phyloP scores from a whole-genome alignment of 2,113 vertebrate species.

The Condylura cristata region DNA sequence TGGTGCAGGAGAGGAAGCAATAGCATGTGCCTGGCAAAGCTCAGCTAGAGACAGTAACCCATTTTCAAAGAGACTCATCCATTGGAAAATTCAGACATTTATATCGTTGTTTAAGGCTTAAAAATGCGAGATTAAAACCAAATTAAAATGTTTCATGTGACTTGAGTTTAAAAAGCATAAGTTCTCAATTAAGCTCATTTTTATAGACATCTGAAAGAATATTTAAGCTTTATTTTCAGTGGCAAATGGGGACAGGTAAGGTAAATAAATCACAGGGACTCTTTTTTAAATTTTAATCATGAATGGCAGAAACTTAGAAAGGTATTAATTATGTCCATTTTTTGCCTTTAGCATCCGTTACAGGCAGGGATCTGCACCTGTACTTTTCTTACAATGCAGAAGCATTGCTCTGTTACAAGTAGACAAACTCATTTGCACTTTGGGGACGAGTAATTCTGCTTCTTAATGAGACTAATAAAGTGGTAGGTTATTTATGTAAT shows the following conservation, averaged over 20 bases:
- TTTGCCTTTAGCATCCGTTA: not conserved
- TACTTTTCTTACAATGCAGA: not conserved
- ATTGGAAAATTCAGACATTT: not conserved
- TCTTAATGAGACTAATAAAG: constrained; percentile 62
- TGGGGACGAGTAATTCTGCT: constrained; percentile 54
- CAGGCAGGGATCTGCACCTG: not conserved
- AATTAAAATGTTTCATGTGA: not conserved
- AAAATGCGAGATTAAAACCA: not conserved
- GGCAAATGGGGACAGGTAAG: not conserved
- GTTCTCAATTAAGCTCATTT: constrained; percentile 34
- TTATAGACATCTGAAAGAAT: constrained; percentile 6
- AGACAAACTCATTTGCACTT: constrained; percentile 31
- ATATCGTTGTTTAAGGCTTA: not conserved
- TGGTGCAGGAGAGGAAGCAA: not conserved
- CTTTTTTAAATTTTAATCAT: not conserved
- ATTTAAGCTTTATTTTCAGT: not conserved
- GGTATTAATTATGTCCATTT: not conserved
- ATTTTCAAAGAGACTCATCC: not conserved
- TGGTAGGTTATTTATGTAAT: constrained; percentile 45
- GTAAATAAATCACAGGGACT: not conserved
- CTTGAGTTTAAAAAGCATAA: not conserved
- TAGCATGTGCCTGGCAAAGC: not conserved
- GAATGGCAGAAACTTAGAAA: not conserved
- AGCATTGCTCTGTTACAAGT: not conserved
- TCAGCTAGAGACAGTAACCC: not conserved